A percentile compares a stretch with the other conserved stretches of the same genome.
Evolutionary conservation across 1,140 invertebrate species (phyloP).

Genomic region (Zophobas atratus): DNA sequence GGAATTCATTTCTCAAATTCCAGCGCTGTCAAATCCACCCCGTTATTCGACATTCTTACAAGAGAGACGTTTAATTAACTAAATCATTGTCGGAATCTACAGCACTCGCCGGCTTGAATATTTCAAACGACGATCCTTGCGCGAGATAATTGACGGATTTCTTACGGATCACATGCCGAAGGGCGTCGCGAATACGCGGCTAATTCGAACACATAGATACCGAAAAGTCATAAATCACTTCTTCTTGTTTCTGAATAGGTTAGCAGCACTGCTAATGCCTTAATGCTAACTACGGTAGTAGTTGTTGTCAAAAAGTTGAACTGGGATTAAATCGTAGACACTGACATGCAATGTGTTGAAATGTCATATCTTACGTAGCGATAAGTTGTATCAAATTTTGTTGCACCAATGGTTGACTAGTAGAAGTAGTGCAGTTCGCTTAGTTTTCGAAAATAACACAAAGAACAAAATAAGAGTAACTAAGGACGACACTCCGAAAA

Average conservation of each 20-base stretch:
- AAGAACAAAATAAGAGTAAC: no score
- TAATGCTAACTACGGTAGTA: no score
- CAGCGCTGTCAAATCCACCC: constrained; percentile 51
- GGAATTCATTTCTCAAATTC: constrained; percentile 55
- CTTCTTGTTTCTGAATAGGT: neutral
- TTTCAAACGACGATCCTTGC: constrained; percentile 20
- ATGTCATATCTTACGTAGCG: no score
- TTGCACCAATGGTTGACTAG: no score
- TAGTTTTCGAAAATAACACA: no score
- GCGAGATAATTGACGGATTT: constrained; percentile 30
- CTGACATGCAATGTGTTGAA: no score
- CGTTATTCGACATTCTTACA: constrained; percentile 53
- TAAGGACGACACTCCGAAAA: no score
- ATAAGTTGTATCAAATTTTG: no score
- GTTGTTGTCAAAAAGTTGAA: no score
- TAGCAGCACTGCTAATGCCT: no score
- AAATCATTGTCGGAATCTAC: constrained; percentile 55
- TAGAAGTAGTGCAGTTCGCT: no score
- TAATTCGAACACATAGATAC: neutral
- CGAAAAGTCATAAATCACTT: neutral
- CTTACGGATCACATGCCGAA: constrained; percentile 26
- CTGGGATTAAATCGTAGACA: no score
- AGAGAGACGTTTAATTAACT: constrained; percentile 54
- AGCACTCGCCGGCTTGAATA: constrained; percentile 42
- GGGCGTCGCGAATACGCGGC: neutral